Conservation (phyloP, 2,888 invertebrate genomes). For the Drosophila melanosoma region DNA sequence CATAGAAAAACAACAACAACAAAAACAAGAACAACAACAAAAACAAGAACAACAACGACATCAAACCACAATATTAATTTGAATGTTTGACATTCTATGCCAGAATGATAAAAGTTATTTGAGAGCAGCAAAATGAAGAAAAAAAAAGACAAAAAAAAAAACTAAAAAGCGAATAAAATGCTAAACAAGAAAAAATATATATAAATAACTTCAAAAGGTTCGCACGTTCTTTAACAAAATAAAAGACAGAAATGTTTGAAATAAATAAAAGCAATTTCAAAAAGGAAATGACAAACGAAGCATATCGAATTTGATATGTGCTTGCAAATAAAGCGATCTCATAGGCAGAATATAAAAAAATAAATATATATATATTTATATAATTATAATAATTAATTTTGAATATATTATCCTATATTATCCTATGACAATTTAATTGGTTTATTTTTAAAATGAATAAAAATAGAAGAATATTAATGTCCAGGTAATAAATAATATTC, state of each 20-base stretch:
- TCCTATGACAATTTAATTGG: not conserved
- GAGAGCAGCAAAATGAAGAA: conserved; percentile 37
- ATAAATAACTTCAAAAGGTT: conserved; percentile 26
- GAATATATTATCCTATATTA: not conserved
- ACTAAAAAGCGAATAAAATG: conserved; percentile 4
- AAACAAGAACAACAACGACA: conserved; percentile 6
- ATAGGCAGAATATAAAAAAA: not conserved
- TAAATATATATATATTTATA: not conserved
- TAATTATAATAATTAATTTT: no score
- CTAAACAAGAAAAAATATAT: conserved; percentile 9
- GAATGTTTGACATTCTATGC: conserved; percentile 70
- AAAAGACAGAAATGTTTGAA: conserved; percentile 36
- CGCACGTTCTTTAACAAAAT: conserved; percentile 59
- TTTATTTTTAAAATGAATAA: not conserved
- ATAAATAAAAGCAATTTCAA: conserved; percentile 37
- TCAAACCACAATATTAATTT: conserved; percentile 54
- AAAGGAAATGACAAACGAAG: conserved; percentile 9
- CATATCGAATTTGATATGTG: conserved; percentile 35
- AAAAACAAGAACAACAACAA: conserved; percentile 12
- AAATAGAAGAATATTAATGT: not conserved
- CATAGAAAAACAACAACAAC: conserved; percentile 19
- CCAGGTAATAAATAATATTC: not conserved
- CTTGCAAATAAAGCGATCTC: conserved; percentile 6
- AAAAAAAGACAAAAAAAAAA: not conserved
- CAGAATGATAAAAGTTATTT: conserved; percentile 63